Evolutionary conservation across 1,140 invertebrate species (phyloP).

Genomic region (Ceratina japonica): DNA sequence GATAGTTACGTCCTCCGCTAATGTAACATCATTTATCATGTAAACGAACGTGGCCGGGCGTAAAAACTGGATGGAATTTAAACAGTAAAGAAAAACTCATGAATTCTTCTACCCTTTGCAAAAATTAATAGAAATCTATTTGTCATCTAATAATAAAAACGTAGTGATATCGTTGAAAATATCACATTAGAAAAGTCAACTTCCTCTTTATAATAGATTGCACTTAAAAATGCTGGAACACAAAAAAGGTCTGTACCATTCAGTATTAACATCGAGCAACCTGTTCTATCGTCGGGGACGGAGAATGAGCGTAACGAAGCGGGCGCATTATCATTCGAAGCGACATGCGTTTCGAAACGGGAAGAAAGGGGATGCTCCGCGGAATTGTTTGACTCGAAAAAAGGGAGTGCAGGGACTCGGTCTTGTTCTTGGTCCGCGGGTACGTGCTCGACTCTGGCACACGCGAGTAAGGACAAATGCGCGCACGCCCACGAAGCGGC

Average conservation of each 20-base stretch:
- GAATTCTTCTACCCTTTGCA: no score
- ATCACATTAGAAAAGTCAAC: no score
- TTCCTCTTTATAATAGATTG: no score
- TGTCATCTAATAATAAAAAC: no score
- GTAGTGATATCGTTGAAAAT: no score
- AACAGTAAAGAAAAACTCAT: no score
- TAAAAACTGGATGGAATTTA: no score
- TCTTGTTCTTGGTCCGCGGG: slow-evolving; percentile 31
- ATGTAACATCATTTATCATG: slow-evolving; percentile 1
- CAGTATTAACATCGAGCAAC: no score
- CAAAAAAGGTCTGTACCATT: no score
- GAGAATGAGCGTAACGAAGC: slow-evolving; percentile 20
- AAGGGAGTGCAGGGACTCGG: slow-evolving; percentile 13
- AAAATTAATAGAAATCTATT: no score
- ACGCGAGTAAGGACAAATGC: slow-evolving; percentile 46
- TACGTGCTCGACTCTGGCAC: slow-evolving; percentile 31
- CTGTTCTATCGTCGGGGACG: no score
- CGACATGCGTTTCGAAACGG: slow-evolving; percentile 23
- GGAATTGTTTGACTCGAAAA: background rate
- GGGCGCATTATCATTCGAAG: slow-evolving; percentile 26
- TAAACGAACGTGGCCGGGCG: background rate
- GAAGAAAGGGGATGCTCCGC: background rate
- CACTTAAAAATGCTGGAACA: no score
- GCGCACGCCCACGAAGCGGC: slow-evolving; percentile 46
- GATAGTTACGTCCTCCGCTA: background rate